These are phyloP conservation scores for Oryzias woworae DNA, from an alignment of 2,113 vertebrate genomes.

Conservation along the genomic window DNA sequence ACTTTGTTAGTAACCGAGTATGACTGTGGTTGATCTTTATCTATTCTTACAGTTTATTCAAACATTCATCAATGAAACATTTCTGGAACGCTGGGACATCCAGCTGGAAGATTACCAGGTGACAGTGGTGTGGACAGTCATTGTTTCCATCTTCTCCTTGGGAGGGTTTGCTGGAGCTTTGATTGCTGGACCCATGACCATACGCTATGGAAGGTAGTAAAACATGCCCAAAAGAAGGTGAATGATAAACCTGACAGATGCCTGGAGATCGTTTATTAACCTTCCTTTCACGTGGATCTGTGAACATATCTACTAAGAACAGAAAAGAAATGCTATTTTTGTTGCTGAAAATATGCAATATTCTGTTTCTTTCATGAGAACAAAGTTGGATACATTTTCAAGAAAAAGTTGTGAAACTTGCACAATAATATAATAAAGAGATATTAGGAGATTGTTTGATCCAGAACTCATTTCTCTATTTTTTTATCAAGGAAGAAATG, in stretches of 20 bases:
- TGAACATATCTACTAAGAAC: neutral
- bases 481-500: conserved; percentile 83
- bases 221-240: neutral
- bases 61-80: conserved; percentile 83
- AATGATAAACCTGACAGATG: conserved; percentile 25
- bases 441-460: neutral
- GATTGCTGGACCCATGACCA: conserved; percentile 85
- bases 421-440: neutral
- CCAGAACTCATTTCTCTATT: neutral
- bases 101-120: conserved; percentile 74
- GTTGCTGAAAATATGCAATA: neutral
- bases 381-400: too few relatives aligned
- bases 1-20: conserved; percentile 4
- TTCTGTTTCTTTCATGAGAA: too few relatives aligned
- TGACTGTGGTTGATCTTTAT: conserved; percentile 1
- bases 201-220: conserved; percentile 84
- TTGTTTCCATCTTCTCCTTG: conserved; percentile 85
- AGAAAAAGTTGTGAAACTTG: too few relatives aligned
- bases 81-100: conserved; percentile 74
- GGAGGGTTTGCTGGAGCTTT: conserved; percentile 85
- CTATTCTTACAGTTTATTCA: conserved; percentile 82
- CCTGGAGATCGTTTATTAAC: conserved; percentile 19
- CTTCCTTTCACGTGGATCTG: neutral
- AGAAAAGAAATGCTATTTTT: neutral
- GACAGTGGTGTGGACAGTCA: conserved; percentile 87